phyloP scores from a whole-genome alignment of 2,888 invertebrate species.

The Coleophora flavipennella region DNA sequence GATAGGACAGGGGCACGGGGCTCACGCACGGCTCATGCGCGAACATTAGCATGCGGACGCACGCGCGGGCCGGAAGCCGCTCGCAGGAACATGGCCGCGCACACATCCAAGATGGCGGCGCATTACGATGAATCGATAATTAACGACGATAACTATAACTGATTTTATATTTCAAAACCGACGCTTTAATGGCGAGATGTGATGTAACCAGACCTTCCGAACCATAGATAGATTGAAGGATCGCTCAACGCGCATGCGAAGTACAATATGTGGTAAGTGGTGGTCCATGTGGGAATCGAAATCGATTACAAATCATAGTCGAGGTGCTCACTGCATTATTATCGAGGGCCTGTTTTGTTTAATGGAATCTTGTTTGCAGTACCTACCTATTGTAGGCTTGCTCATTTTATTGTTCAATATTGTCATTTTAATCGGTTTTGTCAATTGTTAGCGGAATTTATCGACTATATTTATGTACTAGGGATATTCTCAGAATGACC shows the following conservation, averaged over 20 bases:
- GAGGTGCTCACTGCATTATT: conserved; percentile 22
- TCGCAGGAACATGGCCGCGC: conserved; percentile 57
- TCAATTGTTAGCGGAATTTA: too few species aligned
- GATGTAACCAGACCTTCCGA: conserved; percentile 60
- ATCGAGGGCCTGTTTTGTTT: conserved; percentile 40
- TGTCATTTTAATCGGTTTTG: conserved; percentile 38
- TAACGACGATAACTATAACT: conserved; percentile 60
- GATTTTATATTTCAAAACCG: conserved; percentile 65
- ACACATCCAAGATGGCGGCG: conserved; percentile 64
- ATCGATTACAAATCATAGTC: conserved; percentile 22
- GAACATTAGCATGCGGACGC: conserved; percentile 63
- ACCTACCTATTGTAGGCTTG: conserved; percentile 15
- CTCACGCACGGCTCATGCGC: conserved; percentile 40
- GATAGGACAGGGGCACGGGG: conserved; percentile 17
- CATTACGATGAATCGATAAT: conserved; percentile 66
- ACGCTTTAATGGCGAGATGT: conserved; percentile 48
- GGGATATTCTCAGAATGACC: background rate
- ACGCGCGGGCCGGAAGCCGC: conserved; percentile 66
- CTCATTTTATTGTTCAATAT: conserved; percentile 47
- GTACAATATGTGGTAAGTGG: conserved; percentile 44
- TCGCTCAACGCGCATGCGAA: conserved; percentile 39
- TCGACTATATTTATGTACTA: background rate
- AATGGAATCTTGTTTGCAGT: conserved; percentile 44
- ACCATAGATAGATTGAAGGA: conserved; percentile 36
- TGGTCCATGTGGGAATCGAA: conserved; percentile 38